Evolutionary conservation across 2,113 vertebrate genomes (phyloP), one percentile per base, ranked within the genome.

Genomic region (Trematocara variabile): DNA sequence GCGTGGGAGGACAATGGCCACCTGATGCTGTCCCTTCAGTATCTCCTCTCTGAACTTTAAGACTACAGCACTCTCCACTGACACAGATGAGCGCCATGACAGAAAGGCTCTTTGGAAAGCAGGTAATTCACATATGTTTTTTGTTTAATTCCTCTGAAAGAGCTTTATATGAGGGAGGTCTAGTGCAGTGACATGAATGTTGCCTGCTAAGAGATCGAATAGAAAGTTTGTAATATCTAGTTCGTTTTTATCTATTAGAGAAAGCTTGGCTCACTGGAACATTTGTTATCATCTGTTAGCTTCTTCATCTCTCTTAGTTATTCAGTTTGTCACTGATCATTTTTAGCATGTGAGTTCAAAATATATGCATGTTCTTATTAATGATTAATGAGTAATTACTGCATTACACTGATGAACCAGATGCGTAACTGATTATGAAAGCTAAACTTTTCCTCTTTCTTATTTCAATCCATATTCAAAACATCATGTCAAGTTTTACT

Each of bases 31-130:
- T 65, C 89, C 87, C 53, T 58, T 48, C 48, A 28, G 48, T 9
- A 34, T 58, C 84, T 86, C 56, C 55, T 63, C 80, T 90, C 83
- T 81, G 85, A 93, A 87, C 88, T 44, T 60, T n/a, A 55, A 91
- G 82, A 81, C 54, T 55, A 7, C 46, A 6, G 75, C 3, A 7
- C 3, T 6, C 41, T 86, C 80, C 73, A 5, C 81, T 54, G 82
- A 83, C 70, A 68, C 60, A 8, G 37, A 25, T 13, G 63, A 60
- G 79, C 6, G 12, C 46, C 34, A 68, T 8, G 50, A 22, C 1
- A 16, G 53, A 33, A 22, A 68, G 34, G 33, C n/a, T 80, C 34
- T 20, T 20, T 2, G 18, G 18, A 80, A 75, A 65, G 81, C 33
- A 73, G 77, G 89, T 58, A 79, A 65, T 68, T 77, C 30, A 41